Conservation (phyloP, 1,140 invertebrate species). For the Palaemon carinicauda region DNA sequence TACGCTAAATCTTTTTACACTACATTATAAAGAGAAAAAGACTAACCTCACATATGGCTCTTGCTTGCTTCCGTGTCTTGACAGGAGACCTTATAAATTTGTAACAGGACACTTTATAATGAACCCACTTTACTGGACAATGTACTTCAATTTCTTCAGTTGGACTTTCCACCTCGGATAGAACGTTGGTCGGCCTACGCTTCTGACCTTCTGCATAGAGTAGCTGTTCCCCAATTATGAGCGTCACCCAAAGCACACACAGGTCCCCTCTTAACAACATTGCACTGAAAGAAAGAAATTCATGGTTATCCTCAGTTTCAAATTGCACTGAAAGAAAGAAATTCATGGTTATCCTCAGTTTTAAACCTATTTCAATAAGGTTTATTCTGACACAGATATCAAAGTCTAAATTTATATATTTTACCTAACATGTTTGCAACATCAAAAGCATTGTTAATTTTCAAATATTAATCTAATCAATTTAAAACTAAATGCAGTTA, state of each 20-base stretch:
- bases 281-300: not conserved
- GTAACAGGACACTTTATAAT: conserved; percentile 81
- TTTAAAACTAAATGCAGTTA: too few relatives aligned
- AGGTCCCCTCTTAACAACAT: conserved; percentile 4
- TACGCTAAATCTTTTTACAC: not conserved
- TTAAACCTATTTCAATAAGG: too few relatives aligned
- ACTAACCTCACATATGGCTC: conserved; percentile 77
- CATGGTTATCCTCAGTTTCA: too few relatives aligned
- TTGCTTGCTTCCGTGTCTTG: conserved; percentile 79
- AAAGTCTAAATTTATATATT: too few relatives aligned
- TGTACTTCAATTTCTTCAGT: conserved; percentile 62
- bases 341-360: too few relatives aligned
- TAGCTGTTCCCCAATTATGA: not conserved
- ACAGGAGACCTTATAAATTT: conserved; percentile 86
- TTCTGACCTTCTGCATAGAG: not conserved
- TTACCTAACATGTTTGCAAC: too few relatives aligned
- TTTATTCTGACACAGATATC: too few relatives aligned
- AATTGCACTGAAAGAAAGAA: not conserved
- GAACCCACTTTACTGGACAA: conserved; percentile 85
- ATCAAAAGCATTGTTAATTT: too few relatives aligned
- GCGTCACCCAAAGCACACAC: not conserved
- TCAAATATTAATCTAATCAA: too few relatives aligned
- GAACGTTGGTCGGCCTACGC: not conserved
- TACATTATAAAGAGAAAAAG: not conserved
- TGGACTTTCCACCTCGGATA: too few relatives aligned